Base-by-base conservation (phyloP, 37 sponge, comb jelly and placozoan genomes). In the Agelas oroides region DNA sequence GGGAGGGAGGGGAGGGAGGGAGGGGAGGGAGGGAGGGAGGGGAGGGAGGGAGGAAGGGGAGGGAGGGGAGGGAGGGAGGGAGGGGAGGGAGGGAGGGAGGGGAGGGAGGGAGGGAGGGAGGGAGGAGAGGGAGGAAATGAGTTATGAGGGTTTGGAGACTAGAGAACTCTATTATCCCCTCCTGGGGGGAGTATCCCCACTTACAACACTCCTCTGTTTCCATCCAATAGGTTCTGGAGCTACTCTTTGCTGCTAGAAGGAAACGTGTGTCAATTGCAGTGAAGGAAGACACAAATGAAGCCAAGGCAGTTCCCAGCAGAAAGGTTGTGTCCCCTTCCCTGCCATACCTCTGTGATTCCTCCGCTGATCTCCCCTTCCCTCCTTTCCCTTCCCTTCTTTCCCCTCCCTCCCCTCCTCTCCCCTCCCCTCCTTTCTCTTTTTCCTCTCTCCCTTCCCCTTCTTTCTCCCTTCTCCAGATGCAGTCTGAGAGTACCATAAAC, bases 161-260 rank as follows among this genome's bases (percentile, higher is more conserved):
- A n/a, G n/a, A 8, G 46, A 12, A 8, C 46, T 46, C 46, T 46
- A 12, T 8, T 46, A 8, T 8, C 46, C 8, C 46, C 46, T 46
- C 46, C 46, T 8, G n/a, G n/a, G n/a, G n/a, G n/a, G n/a, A n/a
- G n/a, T n/a, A n/a, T 46, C 46, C 46, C 46, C 46, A 3, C 17
- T 54, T 13, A 0, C 0, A 33, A 12, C 12, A 31, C 3, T 23
- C 14, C 59, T 6, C 20, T 8, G 27, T 61, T 24, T 58, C 31
- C 2, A 15, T 17, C 25, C 6, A 20, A 17, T 68, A 84, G 76
- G 67, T 84, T 1, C 73, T 75, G 40, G 59, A 75, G 46, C 53
- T 84, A 1, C 67, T 84, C 15, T 52, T 38, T 32, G 75, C 74
- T n/a, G 84, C 75, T 1, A 58, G 54, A 28, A 24, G 33, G 53